Evolutionary conservation across 2,888 invertebrate species (phyloP).

Genomic region (Archips xylosteana): DNA sequence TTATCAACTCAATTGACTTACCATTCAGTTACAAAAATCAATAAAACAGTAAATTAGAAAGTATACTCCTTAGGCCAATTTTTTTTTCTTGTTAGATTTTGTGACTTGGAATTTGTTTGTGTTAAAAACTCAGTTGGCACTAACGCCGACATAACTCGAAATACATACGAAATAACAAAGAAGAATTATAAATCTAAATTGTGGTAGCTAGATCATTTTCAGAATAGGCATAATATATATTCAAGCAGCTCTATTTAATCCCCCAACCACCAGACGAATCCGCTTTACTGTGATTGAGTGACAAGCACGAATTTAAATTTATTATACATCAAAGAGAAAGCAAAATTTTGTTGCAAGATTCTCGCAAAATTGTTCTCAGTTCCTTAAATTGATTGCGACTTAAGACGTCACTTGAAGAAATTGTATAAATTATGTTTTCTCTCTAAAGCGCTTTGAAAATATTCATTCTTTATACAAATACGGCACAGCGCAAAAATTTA

Average conservation of each 20-base stretch:
- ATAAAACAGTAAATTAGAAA: too few species aligned
- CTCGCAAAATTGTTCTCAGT: background rate
- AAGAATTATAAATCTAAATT: background rate
- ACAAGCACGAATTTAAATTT: slow-evolving; percentile 20
- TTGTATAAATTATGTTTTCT: background rate
- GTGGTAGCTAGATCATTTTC: background rate
- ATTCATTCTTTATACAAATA: too few species aligned
- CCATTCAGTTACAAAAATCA: too few species aligned
- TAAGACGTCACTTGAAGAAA: background rate
- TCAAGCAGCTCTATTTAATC: slow-evolving; percentile 16
- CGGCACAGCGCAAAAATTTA: too few species aligned
- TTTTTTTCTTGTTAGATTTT: too few species aligned
- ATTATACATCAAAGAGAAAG: slow-evolving; percentile 5
- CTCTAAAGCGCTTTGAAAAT: too few species aligned
- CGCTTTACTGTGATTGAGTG: slow-evolving; percentile 22
- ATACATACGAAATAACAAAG: background rate
- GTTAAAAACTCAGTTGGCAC: background rate
- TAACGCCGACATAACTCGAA: background rate
- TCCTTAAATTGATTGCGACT: background rate
- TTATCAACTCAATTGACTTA: too few species aligned
- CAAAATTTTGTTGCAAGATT: background rate
- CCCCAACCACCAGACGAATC: slow-evolving; percentile 17
- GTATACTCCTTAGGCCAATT: too few species aligned
- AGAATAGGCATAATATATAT: background rate
- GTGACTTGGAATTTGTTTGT: too few species aligned